Percentiles rank a stretch among this genome's conserved stretches.
Conservation (phyloP, 2,113 vertebrate species). For the Dryoscopus gambensis region DNA sequence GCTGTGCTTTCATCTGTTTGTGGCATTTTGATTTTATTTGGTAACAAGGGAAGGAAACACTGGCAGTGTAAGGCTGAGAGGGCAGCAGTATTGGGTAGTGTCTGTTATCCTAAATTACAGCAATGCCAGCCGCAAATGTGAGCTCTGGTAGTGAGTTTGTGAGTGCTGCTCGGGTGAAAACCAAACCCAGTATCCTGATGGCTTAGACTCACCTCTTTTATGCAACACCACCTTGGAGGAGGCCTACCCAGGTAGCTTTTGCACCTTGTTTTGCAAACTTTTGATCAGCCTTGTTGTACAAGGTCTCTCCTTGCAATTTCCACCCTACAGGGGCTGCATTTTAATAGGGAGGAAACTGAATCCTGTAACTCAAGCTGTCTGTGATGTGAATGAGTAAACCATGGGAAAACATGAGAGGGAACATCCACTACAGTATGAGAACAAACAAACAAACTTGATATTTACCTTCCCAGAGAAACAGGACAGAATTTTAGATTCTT, state of each 20-base stretch:
- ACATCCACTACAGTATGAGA: neutral
- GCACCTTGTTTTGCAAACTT: neutral
- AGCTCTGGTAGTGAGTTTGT: neutral
- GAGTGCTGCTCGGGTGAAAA: neutral
- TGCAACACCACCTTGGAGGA: neutral
- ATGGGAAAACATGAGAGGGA: neutral
- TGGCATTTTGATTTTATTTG: neutral
- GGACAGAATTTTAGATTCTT: neutral
- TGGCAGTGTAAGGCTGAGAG: neutral
- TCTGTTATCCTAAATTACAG: neutral
- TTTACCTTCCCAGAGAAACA: neutral
- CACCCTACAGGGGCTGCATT: neutral
- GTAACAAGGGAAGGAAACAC: neutral
- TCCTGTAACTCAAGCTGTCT: neutral
- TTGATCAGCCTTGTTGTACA: neutral
- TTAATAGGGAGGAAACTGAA: neutral
- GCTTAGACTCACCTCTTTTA: neutral
- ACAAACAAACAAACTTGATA: neutral
- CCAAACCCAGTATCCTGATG: neutral
- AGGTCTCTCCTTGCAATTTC: neutral
- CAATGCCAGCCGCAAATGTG: neutral
- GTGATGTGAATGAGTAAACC: neutral
- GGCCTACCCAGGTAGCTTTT: neutral
- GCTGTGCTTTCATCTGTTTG: neutral
- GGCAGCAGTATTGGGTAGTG: neutral